A percentile compares a stretch with the other conserved stretches of the same genome.
Evolutionary conservation across 2,113 vertebrate species (phyloP).

Genomic region (Odocoileus virginianus): DNA sequence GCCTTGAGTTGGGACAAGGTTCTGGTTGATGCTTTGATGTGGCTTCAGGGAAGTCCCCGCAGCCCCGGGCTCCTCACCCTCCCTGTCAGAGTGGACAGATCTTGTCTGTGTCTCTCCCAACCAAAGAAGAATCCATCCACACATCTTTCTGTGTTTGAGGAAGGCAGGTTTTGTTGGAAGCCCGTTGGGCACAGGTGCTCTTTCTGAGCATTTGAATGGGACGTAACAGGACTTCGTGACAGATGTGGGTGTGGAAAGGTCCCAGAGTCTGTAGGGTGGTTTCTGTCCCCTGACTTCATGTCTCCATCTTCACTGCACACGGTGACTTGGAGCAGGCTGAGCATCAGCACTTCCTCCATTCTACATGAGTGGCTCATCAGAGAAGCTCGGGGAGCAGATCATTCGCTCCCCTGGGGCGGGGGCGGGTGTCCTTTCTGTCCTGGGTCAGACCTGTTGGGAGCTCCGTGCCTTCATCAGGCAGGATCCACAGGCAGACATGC

Average conservation of each 20-base stretch:
- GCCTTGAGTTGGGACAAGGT: background rate
- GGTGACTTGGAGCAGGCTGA: background rate
- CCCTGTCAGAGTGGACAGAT: accelerated
- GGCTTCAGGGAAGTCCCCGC: no score
- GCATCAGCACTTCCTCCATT: accelerated
- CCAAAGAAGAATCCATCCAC: accelerated
- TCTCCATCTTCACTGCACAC: no score
- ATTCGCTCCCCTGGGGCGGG: background rate
- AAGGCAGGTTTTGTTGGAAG: background rate
- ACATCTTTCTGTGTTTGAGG: background rate
- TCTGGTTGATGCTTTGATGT: accelerated
- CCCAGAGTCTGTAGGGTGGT: background rate
- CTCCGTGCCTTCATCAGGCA: background rate
- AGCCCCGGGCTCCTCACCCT: background rate
- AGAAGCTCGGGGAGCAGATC: background rate
- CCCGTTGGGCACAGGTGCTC: background rate
- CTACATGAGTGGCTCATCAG: accelerated
- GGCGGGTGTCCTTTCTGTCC: background rate
- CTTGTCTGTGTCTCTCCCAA: background rate
- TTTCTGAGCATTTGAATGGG: background rate
- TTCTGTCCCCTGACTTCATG: background rate
- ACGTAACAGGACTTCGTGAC: accelerated
- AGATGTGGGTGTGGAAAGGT: accelerated
- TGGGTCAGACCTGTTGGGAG: background rate
- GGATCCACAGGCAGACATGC: background rate